Evolutionary conservation across 2,113 vertebrate species (phyloP), one percentile per base, ranked within the genome.

Genomic region (Percina caprodes): DNA sequence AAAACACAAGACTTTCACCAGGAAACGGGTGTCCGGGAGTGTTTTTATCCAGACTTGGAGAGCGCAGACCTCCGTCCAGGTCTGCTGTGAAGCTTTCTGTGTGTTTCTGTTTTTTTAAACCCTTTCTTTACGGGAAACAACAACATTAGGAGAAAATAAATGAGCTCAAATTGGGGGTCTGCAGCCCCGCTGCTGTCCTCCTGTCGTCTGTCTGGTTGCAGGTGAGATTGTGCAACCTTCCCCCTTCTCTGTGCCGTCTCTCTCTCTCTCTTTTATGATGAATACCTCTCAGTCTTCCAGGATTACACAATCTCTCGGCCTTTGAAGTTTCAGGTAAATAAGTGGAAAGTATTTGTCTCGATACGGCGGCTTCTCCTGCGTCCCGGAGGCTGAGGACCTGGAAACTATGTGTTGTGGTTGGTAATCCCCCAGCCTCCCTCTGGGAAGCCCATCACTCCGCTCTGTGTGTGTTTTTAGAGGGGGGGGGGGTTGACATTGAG

Each of bases 251-350:
- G 2, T 3, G 2, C 3, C 26, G 54, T 52, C 11, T 55, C 35
- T 23, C 26, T 30, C 26, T 30, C 26, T 30, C 26, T 30, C 26
- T 30, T 30, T 30, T 30, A 30, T 3, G 70, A 74, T 58, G 39
- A 67, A 90, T 82, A 63, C 80, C 78, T 88, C 15, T 7, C 71
- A 55, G 74, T 93, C 77, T 71, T 88, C 69, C 69, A 75, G 69
- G 75, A 88, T 83, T 88, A 79, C 82, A 73, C n/a, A 72, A 85
- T 73, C 77, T 62, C 66, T 42, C n/a, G 23, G 21, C 0, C 88
- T 93, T 92, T 94, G 90, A 93, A 90, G 91, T 91, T 30, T 63
- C 90, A 93, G 91, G 92, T 95, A 92, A 94, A 94, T 86, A 90
- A 91, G 86, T 89, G 94, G 93, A 95, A 95, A 93, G 80, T 91